Percentiles rank a stretch among this genome's conserved stretches.
These are phyloP conservation scores for Muricea muricata DNA, from an alignment of 92 coral and sea anemone species.

Conservation along the genomic window DNA sequence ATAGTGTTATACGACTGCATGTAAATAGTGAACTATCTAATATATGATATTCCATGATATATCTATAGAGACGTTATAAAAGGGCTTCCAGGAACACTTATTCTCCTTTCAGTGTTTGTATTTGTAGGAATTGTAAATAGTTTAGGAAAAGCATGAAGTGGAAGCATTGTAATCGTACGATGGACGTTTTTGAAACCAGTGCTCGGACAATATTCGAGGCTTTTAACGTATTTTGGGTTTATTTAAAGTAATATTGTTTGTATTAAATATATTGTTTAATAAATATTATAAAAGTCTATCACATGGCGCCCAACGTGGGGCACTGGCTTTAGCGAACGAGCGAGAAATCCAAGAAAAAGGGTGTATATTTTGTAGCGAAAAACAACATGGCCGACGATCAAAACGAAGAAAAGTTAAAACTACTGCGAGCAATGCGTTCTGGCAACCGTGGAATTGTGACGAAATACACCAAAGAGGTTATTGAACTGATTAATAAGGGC, in stretches of 20 bases:
- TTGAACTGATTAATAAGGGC: not conserved
- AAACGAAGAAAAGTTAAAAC: not conserved
- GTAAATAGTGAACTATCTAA: too few relatives aligned
- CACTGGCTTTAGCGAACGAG: not conserved
- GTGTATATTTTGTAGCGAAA: not conserved
- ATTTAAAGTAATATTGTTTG: not conserved
- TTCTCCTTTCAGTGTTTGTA: too few relatives aligned
- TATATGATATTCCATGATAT: too few relatives aligned
- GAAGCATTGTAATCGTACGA: too few relatives aligned
- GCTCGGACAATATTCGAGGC: not conserved
- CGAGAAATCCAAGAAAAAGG: not conserved
- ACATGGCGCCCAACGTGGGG: constrained; percentile 2
- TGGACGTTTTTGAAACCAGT: not conserved
- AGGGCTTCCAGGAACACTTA: too few relatives aligned
- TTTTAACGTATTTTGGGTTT: not conserved
- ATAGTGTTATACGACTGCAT: too few relatives aligned
- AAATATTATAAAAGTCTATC: not conserved
- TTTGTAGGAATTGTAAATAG: too few relatives aligned
- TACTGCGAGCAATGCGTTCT: not conserved
- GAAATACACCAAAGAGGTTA: not conserved
- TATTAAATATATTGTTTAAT: too few relatives aligned
- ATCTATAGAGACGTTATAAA: too few relatives aligned
- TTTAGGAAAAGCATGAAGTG: too few relatives aligned
- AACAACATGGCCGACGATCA: not conserved
- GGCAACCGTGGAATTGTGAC: not conserved